phyloP scores from a whole-genome alignment of 2,797 vertebrate genomes.

The Phylloscopus collybita region DNA sequence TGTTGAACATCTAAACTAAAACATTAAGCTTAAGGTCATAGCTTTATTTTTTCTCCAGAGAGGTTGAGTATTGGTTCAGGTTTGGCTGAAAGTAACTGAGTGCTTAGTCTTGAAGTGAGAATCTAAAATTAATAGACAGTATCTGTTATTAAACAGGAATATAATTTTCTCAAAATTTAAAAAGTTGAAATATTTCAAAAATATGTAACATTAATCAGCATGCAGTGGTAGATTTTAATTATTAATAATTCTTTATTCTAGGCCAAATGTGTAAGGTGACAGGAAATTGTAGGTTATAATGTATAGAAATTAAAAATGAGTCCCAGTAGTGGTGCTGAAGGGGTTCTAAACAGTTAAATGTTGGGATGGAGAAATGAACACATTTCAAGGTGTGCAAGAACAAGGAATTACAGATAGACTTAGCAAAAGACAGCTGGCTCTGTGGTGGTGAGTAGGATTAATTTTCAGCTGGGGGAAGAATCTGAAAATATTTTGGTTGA shows the following conservation, averaged over 20 bases:
- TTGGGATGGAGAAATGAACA: not conserved
- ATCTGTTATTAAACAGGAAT: not conserved
- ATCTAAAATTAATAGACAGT: not conserved
- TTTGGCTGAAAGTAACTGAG: not conserved
- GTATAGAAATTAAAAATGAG: not conserved
- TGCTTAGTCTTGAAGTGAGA: not conserved
- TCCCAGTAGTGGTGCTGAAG: not conserved
- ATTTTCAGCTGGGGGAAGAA: constrained; percentile 10
- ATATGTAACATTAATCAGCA: not conserved
- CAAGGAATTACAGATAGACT: not conserved
- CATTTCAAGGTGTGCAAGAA: not conserved
- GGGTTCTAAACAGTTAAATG: not conserved
- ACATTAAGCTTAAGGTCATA: not conserved
- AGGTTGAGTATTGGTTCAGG: not conserved
- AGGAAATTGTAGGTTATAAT: not conserved
- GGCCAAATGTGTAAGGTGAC: not conserved
- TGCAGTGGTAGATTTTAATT: not conserved
- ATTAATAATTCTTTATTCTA: not conserved
- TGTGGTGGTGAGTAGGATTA: not conserved
- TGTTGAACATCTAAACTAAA: not conserved
- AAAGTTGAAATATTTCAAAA: not conserved
- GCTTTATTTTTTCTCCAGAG: not conserved
- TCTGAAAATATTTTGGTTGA: constrained; percentile 38
- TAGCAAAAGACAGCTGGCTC: not conserved
- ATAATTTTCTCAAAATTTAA: not conserved